Base-by-base conservation (phyloP, 1,140 invertebrate species). In the Lepidurus couesii region DNA sequence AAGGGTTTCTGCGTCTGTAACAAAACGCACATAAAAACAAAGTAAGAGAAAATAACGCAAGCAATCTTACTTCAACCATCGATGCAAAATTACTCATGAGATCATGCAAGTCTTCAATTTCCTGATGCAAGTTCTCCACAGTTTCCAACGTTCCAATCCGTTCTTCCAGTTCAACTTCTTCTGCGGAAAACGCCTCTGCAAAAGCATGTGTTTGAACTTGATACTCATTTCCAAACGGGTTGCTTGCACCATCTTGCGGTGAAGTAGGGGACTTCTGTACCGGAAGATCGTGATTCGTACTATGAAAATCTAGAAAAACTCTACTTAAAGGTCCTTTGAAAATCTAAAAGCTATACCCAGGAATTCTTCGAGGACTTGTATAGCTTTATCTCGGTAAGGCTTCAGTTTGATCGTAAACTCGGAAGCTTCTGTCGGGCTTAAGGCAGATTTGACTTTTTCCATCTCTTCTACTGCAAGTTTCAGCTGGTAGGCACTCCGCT, bases 1-100 rank as follows among this genome's bases (percentile, higher is more conserved):
- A 85, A 84, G 77, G 91, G 88, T n/a, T 88, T 87, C 83, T 94
- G 92, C 76, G 88, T 87, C 81, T 88, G 75, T 10, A 10, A 8
- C 4, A 21, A 1, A 21, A 65, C 6, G 3, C 53, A 65, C 26
- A 80, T 74, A 26, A 44, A 7, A 42, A 78, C 0, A 9, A 47
- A 47, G 45, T 16, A 47, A 10, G 1, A 4, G 6, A 47, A 11
- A 11, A 65, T 16, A 13, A 21, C 53, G 16, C 6, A n/a, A 16
- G 6, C 47, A 24, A 16, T 65, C 34, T 75, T 53, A 79, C 78
- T 21, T 79, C 42, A 8, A 79, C 78, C 75, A 75, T 74, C 4
- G 43, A 26, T 43, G 78, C 73, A 44, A 79, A 79, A 16, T 79
- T 75, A 10, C 44, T 44, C 34, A 79, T 74, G 9, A 79, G 26